Percentiles rank a stretch among this genome's conserved stretches.
phyloP scores from a whole-genome alignment of 1,140 invertebrate species.

The Palaemon carinicauda region DNA sequence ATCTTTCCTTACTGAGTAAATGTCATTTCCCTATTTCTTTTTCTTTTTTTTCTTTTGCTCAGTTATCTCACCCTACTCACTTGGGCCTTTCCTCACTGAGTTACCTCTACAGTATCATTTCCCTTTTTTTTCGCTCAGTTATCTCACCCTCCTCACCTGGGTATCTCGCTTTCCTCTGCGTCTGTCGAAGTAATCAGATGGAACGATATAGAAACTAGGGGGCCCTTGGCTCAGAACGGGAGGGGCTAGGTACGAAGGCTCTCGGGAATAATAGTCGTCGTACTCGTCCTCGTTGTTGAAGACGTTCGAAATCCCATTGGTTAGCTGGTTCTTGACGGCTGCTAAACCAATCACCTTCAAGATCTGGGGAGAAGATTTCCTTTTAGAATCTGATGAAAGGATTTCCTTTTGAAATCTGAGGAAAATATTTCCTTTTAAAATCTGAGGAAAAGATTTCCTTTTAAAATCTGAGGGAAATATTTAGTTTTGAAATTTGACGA shows the following conservation, averaged over 20 bases:
- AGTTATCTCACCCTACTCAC: too few species aligned
- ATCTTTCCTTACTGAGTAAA: too few species aligned
- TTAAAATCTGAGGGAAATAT: background rate
- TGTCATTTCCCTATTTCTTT: too few species aligned
- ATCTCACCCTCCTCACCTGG: background rate
- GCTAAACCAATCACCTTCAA: background rate
- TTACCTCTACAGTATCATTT: too few species aligned
- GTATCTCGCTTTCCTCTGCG: background rate
- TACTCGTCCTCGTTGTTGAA: background rate
- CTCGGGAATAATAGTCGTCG: background rate
- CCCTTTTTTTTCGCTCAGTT: too few species aligned
- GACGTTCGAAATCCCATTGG: too few species aligned
- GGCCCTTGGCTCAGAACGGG: background rate
- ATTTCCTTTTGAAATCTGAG: background rate
- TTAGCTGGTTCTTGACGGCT: background rate
- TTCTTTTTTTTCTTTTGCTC: too few species aligned
- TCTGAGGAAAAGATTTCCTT: background rate
- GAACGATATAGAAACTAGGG: background rate
- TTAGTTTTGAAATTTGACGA: background rate
- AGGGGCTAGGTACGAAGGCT: background rate
- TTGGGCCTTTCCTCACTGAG: too few species aligned
- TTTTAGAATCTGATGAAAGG: too few species aligned
- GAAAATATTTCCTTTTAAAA: background rate
- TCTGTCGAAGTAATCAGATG: background rate
- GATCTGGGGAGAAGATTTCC: background rate